A percentile compares a stretch with the other conserved stretches of the same genome.
Evolutionary conservation across 2,888 invertebrate species (phyloP).

Genomic region (Hemithea aestivaria): DNA sequence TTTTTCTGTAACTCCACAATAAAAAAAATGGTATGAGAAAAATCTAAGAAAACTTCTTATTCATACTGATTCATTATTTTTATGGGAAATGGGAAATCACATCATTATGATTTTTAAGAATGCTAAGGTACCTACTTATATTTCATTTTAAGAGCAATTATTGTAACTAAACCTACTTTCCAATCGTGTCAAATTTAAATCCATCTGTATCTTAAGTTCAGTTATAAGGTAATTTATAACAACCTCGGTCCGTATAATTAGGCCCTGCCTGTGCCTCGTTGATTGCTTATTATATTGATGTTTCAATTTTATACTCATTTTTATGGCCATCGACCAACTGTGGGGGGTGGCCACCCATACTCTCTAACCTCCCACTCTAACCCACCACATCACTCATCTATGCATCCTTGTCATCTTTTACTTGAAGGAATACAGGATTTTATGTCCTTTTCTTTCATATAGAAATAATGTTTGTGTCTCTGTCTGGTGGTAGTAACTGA

Average conservation of each 20-base stretch:
- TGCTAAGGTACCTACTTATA: too few relatives aligned
- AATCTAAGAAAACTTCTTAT: too few relatives aligned
- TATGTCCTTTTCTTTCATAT: constrained; percentile 44
- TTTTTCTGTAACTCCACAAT: too few relatives aligned
- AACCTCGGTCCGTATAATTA: constrained; percentile 73
- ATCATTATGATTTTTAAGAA: too few relatives aligned
- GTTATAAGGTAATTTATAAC: constrained; percentile 70
- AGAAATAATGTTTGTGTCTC: constrained; percentile 29
- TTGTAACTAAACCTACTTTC: too few relatives aligned
- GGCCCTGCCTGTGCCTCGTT: constrained; percentile 59
- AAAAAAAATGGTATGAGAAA: too few relatives aligned
- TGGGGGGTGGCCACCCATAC: constrained; percentile 80
- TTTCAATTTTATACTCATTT: constrained; percentile 80
- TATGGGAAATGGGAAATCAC: too few relatives aligned
- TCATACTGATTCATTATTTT: too few relatives aligned
- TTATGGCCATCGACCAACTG: constrained; percentile 79
- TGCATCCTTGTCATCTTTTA: constrained; percentile 54
- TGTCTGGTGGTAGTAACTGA: constrained; percentile 42
- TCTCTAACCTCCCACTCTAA: constrained; percentile 45
- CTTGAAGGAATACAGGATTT: constrained; percentile 45
- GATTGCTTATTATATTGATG: constrained; percentile 80
- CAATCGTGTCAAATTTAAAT: constrained; percentile 43
- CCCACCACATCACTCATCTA: constrained; percentile 33
- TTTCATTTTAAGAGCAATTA: too few relatives aligned
- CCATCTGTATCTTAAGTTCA: constrained; percentile 66